Conservation (phyloP, 2,113 vertebrate species). For the Cygnus buccinator region DNA sequence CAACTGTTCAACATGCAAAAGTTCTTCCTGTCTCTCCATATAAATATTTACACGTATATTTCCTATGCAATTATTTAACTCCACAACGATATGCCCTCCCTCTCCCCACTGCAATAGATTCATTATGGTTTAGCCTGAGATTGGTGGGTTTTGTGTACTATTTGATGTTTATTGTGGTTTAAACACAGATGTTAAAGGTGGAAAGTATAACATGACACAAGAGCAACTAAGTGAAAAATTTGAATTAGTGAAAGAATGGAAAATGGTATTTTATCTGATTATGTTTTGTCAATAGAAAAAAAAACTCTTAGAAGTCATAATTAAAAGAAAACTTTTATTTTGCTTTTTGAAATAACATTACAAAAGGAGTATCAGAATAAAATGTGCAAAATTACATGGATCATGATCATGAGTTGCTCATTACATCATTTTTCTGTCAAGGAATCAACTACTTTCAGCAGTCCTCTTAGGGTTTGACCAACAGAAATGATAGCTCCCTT, state of each 20-base stretch:
- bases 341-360: conserved; percentile 12
- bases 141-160: background rate
- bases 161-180: background rate
- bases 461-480: background rate
- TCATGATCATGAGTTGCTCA: background rate
- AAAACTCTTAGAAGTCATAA: background rate
- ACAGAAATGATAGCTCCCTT: background rate
- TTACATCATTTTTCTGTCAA: background rate
- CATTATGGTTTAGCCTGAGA: background rate
- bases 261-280: background rate
- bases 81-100: background rate
- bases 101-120: background rate
- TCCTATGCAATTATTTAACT: background rate
- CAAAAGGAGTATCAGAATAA: conserved; percentile 16
- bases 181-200: background rate
- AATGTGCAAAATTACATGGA: conserved; percentile 26
- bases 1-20: background rate
- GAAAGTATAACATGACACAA: background rate
- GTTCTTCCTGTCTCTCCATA: background rate
- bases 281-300: background rate
- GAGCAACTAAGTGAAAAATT: background rate
- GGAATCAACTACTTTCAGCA: background rate
- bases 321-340: conserved; percentile 48
- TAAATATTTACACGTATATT: background rate
- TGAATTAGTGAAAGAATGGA: background rate